phyloP scores from a whole-genome alignment of 1,140 invertebrate species.

The Oryctes rhinoceros region DNA sequence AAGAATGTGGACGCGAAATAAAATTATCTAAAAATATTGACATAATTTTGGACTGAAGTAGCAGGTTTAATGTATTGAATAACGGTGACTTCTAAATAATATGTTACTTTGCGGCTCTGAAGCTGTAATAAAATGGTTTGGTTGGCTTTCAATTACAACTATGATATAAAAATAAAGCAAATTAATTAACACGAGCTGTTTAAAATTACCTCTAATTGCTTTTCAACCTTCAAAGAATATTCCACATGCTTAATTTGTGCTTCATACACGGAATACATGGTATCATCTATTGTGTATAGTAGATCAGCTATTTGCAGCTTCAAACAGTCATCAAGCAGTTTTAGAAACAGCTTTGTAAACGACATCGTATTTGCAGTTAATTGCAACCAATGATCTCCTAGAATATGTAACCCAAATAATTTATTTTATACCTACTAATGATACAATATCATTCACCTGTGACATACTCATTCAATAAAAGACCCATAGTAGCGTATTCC shows the following conservation, averaged over 20 bases:
- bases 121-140: no score
- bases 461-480: conserved; percentile 65
- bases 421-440: neutral
- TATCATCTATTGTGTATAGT: conserved; percentile 69
- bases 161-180: no score
- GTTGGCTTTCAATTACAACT: no score
- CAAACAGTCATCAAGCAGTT: conserved; percentile 74
- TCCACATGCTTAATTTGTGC: conserved; percentile 73
- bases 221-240: conserved; percentile 66
- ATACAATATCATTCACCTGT: conserved; percentile 61
- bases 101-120: no score
- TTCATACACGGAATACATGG: conserved; percentile 71
- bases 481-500: conserved; percentile 67
- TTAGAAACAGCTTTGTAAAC: conserved; percentile 74
- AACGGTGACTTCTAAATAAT: no score
- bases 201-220: conserved; percentile 66
- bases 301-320: conserved; percentile 72
- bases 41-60: no score
- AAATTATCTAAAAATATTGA: no score
- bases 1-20: no score
- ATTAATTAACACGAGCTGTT: no score
- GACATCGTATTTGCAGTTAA: conserved; percentile 76
- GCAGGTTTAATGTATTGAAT: no score
- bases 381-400: conserved; percentile 73
- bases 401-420: conserved; percentile 7